Conservation (phyloP, 2,113 vertebrate species). For the Malaclemys terrapin region DNA sequence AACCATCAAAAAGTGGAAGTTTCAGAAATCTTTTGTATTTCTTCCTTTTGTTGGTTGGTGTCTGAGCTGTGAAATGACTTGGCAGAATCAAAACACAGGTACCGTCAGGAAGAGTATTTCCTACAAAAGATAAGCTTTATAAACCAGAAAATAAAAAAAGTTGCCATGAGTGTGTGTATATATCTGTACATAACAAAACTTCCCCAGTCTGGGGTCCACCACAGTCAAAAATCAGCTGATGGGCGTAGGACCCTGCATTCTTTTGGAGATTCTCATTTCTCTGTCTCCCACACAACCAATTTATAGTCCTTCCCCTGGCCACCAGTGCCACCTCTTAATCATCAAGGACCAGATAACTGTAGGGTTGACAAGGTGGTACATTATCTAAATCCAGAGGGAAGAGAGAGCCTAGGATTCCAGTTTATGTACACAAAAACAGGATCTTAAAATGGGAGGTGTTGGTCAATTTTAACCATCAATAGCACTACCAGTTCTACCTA, state of each 20-base stretch:
- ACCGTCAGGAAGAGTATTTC: not conserved
- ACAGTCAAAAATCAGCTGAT: not conserved
- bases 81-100: not conserved
- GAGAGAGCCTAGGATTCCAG: not conserved
- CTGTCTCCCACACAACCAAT: not conserved
- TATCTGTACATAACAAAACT: not conserved
- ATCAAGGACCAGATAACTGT: not conserved
- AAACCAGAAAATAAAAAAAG: not conserved
- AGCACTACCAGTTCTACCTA: not conserved
- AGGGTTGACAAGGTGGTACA: not conserved
- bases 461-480: not conserved
- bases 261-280: not conserved
- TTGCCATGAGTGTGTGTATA: not conserved
- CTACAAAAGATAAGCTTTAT: not conserved
- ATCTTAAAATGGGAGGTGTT: constrained; percentile 31
- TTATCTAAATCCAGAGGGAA: constrained; percentile 9
- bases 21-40: not conserved
- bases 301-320: not conserved
- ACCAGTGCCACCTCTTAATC: not conserved
- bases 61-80: not conserved
- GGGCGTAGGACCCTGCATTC: not conserved
- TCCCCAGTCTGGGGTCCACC: not conserved
- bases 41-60: not conserved
- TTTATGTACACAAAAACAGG: not conserved
- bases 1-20: not conserved